Evolutionary conservation across 2,113 vertebrate species (phyloP).

Genomic region (Nycticorax nycticorax): DNA sequence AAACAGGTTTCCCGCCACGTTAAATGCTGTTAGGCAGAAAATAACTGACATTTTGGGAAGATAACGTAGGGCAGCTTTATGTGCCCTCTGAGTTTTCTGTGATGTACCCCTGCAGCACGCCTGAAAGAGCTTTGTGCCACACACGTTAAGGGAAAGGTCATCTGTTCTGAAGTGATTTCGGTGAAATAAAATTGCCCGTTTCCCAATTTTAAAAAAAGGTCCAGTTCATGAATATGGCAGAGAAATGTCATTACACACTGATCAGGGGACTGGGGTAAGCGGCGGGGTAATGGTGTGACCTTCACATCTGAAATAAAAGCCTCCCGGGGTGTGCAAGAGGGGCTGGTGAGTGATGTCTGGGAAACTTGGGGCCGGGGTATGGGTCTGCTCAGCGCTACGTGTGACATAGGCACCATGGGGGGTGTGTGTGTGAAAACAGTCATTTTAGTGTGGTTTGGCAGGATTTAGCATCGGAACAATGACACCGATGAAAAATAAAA

Average conservation of each 20-base stretch:
- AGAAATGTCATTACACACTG: background rate
- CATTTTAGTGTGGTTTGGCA: background rate
- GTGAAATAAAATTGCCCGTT: background rate
- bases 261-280: background rate
- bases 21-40: background rate
- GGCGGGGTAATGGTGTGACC: background rate
- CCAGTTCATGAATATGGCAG: background rate
- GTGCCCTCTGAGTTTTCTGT: background rate
- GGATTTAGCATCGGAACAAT: background rate
- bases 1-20: background rate
- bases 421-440: background rate
- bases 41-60: constrained; percentile 11
- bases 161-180: background rate
- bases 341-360: background rate
- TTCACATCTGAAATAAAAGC: background rate
- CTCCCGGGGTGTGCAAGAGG: background rate
- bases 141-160: background rate
- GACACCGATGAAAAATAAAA: background rate
- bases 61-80: background rate
- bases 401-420: background rate
- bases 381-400: background rate
- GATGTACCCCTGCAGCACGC: background rate
- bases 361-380: accelerated
- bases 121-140: background rate
- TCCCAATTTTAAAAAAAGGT: background rate